Evolutionary conservation across 2,113 vertebrate species (phyloP), one percentile per base, ranked within the genome.

Genomic region (Gobius niger): DNA sequence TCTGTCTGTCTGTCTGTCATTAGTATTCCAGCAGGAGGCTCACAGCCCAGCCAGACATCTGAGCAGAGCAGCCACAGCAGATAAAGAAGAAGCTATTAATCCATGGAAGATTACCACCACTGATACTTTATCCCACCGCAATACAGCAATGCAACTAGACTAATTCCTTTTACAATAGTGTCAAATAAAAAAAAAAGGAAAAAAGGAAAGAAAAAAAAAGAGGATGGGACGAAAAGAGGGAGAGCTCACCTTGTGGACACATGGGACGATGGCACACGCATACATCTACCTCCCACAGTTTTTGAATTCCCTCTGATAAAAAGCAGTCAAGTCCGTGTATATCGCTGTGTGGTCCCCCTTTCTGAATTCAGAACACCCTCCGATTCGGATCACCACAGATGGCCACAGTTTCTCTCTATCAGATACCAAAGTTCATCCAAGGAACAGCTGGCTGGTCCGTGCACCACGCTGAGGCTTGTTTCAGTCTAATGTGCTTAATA

Each of bases 81-180:
- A 98, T 99, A 96, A 98, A 98, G 96, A 95, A 96, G 96, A 96
- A 98, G 96, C 96, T 94, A 96, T 98, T 98, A 98, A 99, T 99
- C 96, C 95, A 94, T 92, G 91, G 87, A 95, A 98, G 97, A 99
- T 99, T 98, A 98, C 95, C 95, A 95, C 94, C 93, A 93, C 93
- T 92, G 95, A 96, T 95, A 95, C 95, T 97, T 96, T 97, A 97
- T 98, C 96, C 95, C 93, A 88, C 90, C 93, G 88, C 88, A 93
- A 93, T 92, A 91, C 92, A 91, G 89, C 90, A 87, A 89, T 87
- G 90, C 89, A 90, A 91, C 89, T 84, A 85, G 84, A 85, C 87
- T 87, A 88, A 88, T 92, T 91, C 87, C 89, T 88, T 89, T 91
- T 92, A 91, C 92, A 90, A 90, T 88, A 68, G 81, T 76, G 85